Percentiles rank a stretch among this genome's conserved stretches.
Conservation (phyloP, 2,888 invertebrate species). For the Rutpela maculata region DNA sequence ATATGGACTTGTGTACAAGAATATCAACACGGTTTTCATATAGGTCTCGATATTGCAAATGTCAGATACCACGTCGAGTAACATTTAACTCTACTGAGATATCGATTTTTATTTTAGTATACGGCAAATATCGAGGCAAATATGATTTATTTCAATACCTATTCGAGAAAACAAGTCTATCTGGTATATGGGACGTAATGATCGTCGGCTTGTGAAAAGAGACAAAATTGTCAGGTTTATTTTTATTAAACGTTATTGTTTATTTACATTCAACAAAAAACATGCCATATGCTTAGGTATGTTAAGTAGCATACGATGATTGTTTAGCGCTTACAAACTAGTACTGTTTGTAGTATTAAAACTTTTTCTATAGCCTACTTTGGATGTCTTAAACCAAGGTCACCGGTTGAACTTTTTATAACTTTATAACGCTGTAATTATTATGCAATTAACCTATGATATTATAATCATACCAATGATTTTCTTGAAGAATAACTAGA, state of each 20-base stretch:
- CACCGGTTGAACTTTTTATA: background rate
- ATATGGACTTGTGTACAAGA: background rate
- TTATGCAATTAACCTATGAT: background rate
- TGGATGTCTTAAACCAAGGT: background rate
- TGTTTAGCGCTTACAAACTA: background rate
- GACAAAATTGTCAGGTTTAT: background rate
- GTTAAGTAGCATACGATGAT: background rate
- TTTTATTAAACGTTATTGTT: background rate
- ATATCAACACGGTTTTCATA: background rate
- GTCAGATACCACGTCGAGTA: background rate
- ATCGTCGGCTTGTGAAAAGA: background rate
- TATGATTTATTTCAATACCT: background rate
- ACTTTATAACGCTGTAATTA: background rate
- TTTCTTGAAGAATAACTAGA: no score
- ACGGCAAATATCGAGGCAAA: background rate
- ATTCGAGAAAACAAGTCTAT: background rate
- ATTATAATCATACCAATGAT: background rate
- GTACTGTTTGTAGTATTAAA: no score
- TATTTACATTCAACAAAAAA: background rate
- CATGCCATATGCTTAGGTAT: background rate
- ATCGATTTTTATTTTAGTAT: background rate
- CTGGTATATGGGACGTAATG: background rate
- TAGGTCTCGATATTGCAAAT: background rate
- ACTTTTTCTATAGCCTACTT: background rate
- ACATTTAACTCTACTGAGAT: background rate